Base-by-base conservation (phyloP, 2,113 vertebrate species). In the Sander lucioperca region DNA sequence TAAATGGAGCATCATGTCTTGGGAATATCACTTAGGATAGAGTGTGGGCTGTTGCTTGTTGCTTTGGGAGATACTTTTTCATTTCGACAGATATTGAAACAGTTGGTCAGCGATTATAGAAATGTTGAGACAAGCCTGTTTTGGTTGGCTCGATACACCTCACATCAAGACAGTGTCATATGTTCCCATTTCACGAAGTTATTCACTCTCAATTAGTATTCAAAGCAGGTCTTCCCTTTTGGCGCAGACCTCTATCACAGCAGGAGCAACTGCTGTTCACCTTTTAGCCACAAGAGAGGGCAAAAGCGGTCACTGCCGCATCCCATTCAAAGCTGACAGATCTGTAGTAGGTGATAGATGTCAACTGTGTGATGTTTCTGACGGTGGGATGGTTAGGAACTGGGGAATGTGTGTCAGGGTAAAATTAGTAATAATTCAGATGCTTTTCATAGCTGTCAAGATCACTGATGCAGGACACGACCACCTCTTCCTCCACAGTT, bases 11-110 rank as follows among this genome's bases (percentile, higher is more conserved):
- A 16, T 56, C 65, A 15, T 56, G 80, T 77, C 79, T 50, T 23
- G 83, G 84, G 88, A 88, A 13, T 67, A 21, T 68, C 78, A 86
- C 72, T 77, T 79, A 73, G 61, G 79, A 56, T 14, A 2, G 56
- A 79, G 61, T 48, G 79, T 82, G 79, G 79, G 89, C 74, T 71
- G 73, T 2, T 30, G 67, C 77, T 90, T 92, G 89, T 89, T 92
- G 91, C 89, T 90, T 47, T 79, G 81, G 85, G 86, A 91, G 80
- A 84, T 51, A 64, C 74, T 61, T 74, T 59, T 69, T 80, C 27
- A 80, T 82, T 84, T 84, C 33, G 39, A 77, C 64, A 72, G 66
- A 84, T 92, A 87, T 89, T 88, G 82, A 89, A 80, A 53, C 70
- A 1, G 59, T 27, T 25, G 30, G 51, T 81, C 62, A 73, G 74